Evolutionary conservation across 2,797 vertebrate species (phyloP).

Genomic region (Neostethus bicornis): DNA sequence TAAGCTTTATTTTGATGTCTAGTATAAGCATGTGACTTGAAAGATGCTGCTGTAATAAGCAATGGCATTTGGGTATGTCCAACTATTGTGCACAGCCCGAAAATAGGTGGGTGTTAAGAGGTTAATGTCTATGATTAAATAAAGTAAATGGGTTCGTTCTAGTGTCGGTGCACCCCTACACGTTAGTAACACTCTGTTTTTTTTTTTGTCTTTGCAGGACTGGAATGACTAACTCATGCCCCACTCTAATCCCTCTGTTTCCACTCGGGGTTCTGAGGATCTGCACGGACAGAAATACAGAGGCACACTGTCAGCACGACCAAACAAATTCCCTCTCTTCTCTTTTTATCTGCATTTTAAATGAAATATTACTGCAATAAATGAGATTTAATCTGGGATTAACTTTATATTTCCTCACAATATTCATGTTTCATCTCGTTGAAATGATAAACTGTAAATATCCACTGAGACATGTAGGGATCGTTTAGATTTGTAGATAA

Average conservation of each 20-base stretch:
- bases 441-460: constrained; percentile 70
- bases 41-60: too few species aligned
- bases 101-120: too few species aligned
- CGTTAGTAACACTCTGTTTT: constrained; percentile 32
- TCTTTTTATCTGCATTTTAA: constrained; percentile 37
- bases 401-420: constrained; percentile 13
- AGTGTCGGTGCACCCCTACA: constrained; percentile 31
- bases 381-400: constrained; percentile 13
- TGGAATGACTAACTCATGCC: constrained; percentile 30
- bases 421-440: constrained; percentile 28
- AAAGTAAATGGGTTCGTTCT: not conserved
- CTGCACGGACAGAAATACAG: constrained; percentile 44
- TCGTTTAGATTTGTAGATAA: constrained; percentile 26
- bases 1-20: too few species aligned
- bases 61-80: too few species aligned
- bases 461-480: constrained; percentile 32
- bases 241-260: constrained; percentile 52
- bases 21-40: too few species aligned
- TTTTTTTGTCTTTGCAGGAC: constrained; percentile 36
- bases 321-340: constrained; percentile 23
- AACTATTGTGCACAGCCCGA: too few species aligned
- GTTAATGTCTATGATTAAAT: too few species aligned
- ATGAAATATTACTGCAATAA: constrained; percentile 11
- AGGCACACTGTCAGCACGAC: constrained; percentile 58
- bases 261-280: constrained; percentile 42